Conservation (phyloP, 2,113 vertebrate species). For the Monarcha castaneiventris region DNA sequence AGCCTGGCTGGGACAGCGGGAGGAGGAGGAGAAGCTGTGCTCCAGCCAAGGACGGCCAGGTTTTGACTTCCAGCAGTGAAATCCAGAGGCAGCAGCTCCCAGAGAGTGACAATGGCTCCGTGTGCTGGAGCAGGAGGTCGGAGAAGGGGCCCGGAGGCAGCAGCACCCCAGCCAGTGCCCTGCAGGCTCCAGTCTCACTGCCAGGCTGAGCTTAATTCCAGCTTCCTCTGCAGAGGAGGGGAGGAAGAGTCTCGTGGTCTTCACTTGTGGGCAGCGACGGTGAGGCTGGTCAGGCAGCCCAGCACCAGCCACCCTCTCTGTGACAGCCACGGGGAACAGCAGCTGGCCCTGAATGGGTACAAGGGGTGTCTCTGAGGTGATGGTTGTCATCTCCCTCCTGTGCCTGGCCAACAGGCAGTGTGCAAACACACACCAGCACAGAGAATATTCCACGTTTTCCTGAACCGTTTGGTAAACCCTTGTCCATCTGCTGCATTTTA, state of each 20-base stretch:
- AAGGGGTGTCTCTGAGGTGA: background rate
- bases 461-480: background rate
- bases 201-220: background rate
- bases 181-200: accelerated
- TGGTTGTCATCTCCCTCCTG: background rate
- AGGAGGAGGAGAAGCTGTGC: background rate
- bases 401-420: background rate
- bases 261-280: accelerated
- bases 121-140: accelerated
- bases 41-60: accelerated
- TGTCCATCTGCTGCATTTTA: background rate
- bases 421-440: background rate
- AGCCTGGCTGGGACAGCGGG: accelerated
- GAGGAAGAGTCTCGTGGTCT: background rate
- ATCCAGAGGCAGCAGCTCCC: background rate
- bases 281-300: background rate
- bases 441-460: background rate
- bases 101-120: accelerated
- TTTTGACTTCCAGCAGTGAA: background rate
- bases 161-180: background rate
- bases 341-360: accelerated
- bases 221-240: background rate
- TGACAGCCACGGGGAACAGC: background rate
- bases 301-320: background rate
- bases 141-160: background rate